Evolutionary conservation across 2,888 invertebrate species (phyloP).

Genomic region (Zeuzera pyrina): DNA sequence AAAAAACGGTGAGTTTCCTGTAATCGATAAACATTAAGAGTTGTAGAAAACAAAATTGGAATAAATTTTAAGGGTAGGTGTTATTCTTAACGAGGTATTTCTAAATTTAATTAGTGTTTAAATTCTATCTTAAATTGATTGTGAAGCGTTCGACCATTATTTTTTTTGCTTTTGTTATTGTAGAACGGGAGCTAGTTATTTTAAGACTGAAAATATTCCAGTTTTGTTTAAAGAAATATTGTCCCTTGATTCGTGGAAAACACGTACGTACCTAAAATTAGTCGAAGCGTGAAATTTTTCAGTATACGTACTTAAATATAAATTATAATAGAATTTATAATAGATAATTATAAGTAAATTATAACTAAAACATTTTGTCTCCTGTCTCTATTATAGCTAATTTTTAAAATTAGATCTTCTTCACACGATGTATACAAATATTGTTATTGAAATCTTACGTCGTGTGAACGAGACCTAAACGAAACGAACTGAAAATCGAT

Average conservation of each 20-base stretch:
- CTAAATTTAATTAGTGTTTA: conserved; percentile 57
- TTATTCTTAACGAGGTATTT: conserved; percentile 52
- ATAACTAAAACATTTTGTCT: conserved; percentile 61
- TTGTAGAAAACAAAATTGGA: conserved; percentile 63
- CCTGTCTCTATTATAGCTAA: conserved; percentile 24
- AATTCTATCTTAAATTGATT: conserved; percentile 37
- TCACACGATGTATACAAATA: conserved; percentile 30
- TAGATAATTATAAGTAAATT: conserved; percentile 71
- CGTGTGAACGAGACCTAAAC: conserved; percentile 37
- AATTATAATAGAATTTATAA: conserved; percentile 71
- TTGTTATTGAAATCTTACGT: conserved; percentile 19
- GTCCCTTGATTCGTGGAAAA: conserved; percentile 35
- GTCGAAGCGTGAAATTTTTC: conserved; percentile 68
- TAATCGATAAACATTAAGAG: conserved; percentile 58
- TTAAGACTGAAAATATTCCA: conserved; percentile 69
- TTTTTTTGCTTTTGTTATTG: conserved; percentile 32
- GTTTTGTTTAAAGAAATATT: conserved; percentile 53
- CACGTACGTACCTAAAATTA: conserved; percentile 57
- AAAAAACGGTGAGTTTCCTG: conserved; percentile 70
- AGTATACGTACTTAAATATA: conserved; percentile 74
- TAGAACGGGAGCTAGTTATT: conserved; percentile 44
- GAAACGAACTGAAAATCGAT: no score
- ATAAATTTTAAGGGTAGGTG: conserved; percentile 55
- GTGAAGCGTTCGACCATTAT: conserved; percentile 16
- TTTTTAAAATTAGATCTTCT: conserved; percentile 40